Conservation (phyloP, 2,113 vertebrate genomes). For the Aegotheles bennettii region DNA sequence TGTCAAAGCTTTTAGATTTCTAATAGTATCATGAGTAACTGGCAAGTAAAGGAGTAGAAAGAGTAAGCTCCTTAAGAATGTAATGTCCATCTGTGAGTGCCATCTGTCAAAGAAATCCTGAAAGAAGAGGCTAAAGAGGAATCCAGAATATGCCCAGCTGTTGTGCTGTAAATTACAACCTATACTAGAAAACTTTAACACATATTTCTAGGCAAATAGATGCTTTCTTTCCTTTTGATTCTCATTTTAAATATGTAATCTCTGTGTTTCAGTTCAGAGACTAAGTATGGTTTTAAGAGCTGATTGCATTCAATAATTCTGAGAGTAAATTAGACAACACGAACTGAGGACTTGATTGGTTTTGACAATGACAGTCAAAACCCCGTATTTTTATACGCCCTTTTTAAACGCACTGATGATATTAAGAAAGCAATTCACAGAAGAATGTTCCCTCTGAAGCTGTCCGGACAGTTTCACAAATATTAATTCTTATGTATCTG, state of each 20-base stretch:
- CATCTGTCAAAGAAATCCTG: slow-evolving; percentile 74
- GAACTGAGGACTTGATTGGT: not conserved
- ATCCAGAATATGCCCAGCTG: slow-evolving; percentile 60
- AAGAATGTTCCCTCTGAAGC: not conserved
- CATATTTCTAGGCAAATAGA: not conserved
- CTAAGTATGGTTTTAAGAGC: too few relatives aligned
- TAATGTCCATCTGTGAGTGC: slow-evolving; percentile 80
- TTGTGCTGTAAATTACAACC: slow-evolving; percentile 13
- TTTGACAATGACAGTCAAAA: not conserved
- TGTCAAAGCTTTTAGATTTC: slow-evolving; percentile 60
- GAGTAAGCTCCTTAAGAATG: slow-evolving; percentile 83
- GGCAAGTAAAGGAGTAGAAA: slow-evolving; percentile 66
- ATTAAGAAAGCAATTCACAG: not conserved
- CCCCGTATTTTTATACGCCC: too few relatives aligned
- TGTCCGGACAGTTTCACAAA: not conserved
- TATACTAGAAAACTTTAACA: slow-evolving; percentile 1
- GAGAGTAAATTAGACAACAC: not conserved
- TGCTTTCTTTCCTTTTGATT: slow-evolving; percentile 1
- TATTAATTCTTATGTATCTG: not conserved
- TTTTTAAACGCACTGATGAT: not conserved
- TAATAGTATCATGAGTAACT: slow-evolving; percentile 55
- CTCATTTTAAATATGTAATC: not conserved
- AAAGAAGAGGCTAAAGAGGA: slow-evolving; percentile 42
- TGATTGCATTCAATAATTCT: not conserved
- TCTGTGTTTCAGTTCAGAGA: not conserved